Conservation (phyloP, 2,888 invertebrate genomes). For the Mimas tiliae region DNA sequence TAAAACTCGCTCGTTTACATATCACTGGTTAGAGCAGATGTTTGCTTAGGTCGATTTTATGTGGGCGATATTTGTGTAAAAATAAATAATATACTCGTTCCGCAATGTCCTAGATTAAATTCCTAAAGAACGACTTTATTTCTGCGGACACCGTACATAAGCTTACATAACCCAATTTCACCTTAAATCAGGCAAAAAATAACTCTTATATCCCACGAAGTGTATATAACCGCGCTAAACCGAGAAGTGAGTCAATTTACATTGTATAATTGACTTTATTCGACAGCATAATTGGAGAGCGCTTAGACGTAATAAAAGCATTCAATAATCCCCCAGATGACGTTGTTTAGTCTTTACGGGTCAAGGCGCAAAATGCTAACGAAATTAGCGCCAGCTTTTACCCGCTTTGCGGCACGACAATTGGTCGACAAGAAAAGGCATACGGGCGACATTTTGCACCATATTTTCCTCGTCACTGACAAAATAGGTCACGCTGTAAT, state of each 20-base stretch:
- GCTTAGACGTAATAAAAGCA: slow-evolving; percentile 16
- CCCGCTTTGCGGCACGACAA: slow-evolving; percentile 51
- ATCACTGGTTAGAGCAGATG: slow-evolving; percentile 33
- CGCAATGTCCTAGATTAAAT: not conserved
- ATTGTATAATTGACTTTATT: slow-evolving; percentile 23
- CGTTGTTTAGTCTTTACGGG: slow-evolving; percentile 44
- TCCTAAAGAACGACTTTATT: not conserved
- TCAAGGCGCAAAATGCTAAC: slow-evolving; percentile 49
- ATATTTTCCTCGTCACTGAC: slow-evolving; percentile 52
- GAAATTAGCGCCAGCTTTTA: slow-evolving; percentile 55
- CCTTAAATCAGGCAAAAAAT: not conserved
- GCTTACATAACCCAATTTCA: not conserved
- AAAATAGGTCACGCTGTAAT: slow-evolving; percentile 62
- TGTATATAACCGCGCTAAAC: not conserved
- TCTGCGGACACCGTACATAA: not conserved
- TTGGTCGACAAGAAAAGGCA: slow-evolving; percentile 55
- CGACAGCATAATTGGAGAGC: slow-evolving; percentile 10
- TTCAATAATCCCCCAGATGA: slow-evolving; percentile 39
- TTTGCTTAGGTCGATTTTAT: slow-evolving; percentile 30
- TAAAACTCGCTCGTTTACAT: slow-evolving; percentile 37
- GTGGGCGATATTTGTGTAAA: not conserved
- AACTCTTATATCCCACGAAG: not conserved
- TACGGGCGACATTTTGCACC: slow-evolving; percentile 52
- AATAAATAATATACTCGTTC: not conserved
- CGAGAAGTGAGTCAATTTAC: not conserved